Evolutionary conservation across 2,888 invertebrate genomes (phyloP).

Genomic region (Malacosoma neustria): DNA sequence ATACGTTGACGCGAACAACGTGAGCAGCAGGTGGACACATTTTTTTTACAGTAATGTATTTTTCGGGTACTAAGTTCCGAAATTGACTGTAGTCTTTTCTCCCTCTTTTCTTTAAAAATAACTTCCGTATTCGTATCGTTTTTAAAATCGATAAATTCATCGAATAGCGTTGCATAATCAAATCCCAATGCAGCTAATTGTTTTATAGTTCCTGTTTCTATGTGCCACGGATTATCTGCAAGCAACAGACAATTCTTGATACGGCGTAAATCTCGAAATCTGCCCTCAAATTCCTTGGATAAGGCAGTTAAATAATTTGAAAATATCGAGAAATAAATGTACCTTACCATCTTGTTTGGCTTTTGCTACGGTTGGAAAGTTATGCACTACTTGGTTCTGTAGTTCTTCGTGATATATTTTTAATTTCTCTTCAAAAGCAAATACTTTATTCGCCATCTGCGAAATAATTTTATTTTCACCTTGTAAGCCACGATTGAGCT

Average conservation of each 20-base stretch:
- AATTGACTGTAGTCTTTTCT: slow-evolving; percentile 7
- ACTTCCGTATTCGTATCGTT: slow-evolving; percentile 9
- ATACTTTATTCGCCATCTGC: slow-evolving; percentile 7
- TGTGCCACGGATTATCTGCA: no score
- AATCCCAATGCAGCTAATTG: no score
- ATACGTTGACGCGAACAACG: slow-evolving; percentile 8
- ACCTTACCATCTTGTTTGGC: no score
- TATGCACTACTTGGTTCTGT: no score
- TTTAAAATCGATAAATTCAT: slow-evolving; percentile 8
- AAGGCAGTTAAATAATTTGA: no score
- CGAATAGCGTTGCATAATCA: slow-evolving; percentile 9
- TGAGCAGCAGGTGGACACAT: slow-evolving; percentile 5
- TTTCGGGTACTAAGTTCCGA: slow-evolving; percentile 10
- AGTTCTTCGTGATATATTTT: no score
- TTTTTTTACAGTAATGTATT: slow-evolving; percentile 8
- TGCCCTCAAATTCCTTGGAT: no score
- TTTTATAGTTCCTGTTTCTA: no score
- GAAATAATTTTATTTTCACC: slow-evolving; percentile 8
- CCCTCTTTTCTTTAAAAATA: slow-evolving; percentile 7
- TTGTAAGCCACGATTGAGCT: slow-evolving; percentile 10
- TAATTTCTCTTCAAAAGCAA: slow-evolving; percentile 8
- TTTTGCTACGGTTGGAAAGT: no score
- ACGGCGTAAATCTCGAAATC: no score
- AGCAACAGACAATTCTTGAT: no score
- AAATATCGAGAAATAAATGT: no score